These are phyloP conservation scores for Dione juno DNA, from an alignment of 2,888 invertebrate genomes.

Conservation along the genomic window DNA sequence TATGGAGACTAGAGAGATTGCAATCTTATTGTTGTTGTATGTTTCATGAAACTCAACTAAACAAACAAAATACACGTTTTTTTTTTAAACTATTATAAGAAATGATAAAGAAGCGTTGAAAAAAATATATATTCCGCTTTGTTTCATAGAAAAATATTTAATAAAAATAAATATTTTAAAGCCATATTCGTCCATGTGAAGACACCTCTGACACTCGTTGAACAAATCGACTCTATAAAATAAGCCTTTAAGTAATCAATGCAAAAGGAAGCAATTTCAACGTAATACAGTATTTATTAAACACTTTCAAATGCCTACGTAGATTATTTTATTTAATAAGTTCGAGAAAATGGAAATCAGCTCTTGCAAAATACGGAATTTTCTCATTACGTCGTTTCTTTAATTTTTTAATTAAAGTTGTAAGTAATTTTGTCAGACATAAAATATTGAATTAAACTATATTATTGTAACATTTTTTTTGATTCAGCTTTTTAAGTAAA, in stretches of 20 bases:
- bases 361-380: conserved; percentile 3
- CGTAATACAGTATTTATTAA: conserved; percentile 31
- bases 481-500: no score
- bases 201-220: neutral
- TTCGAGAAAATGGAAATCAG: neutral
- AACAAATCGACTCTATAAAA: neutral
- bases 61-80: no score
- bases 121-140: neutral
- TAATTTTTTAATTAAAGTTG: neutral
- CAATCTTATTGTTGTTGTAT: neutral
- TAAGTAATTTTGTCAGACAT: no score
- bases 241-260: conserved; percentile 18
- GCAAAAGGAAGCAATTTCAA: conserved; percentile 35
- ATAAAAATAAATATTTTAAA: neutral
- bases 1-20: neutral
- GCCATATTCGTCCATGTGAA: neutral
- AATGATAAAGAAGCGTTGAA: no score
- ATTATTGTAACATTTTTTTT: neutral
- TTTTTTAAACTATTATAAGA: no score
- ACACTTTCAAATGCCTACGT: conserved; percentile 40
- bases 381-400: neutral
- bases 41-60: neutral
- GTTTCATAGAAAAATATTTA: neutral
- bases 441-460: neutral
- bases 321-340: conserved; percentile 23